Evolutionary conservation across 2,797 vertebrate genomes (phyloP), one percentile per base, ranked within the genome.

Genomic region (Periophthalmus magnuspinnatus): DNA sequence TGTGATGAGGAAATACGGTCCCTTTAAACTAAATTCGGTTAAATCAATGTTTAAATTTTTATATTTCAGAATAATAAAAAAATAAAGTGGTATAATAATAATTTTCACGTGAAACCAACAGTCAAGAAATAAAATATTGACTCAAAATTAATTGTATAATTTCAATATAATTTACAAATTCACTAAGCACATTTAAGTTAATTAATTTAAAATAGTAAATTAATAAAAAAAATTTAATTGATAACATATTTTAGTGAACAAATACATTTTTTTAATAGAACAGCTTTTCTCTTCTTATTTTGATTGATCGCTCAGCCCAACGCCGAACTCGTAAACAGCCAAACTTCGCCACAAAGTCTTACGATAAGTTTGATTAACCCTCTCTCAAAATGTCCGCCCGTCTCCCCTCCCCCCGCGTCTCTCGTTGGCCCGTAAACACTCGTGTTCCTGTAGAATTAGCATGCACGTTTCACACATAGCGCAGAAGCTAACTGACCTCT

Each of bases 401-500:
- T n/a, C 9, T 5, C 48, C 9, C 52, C 52, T 55, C 52, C 21
- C 21, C 11, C 52, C 11, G 21, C 52, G n/a, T 10, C 21, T 10
- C 52, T 13, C 11, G 5, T 5, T 21, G 50, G 50, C 21, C 50
- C 50, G n/a, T 21, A 9, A 5, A 9, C 21, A 22, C 21, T 11
- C 10, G 50, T 21, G 50, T 22, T 11, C 52, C 21, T 9, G 52
- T 22, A 2, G 10, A 1, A 55, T 5, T 50, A 5, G 83, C 89
- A 89, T 85, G 83, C 86, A 90, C 75, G 76, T 88, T 84, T 83
- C 76, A 76, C 55, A 82, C 74, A 76, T 0, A 81, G 56, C 59
- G 78, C 91, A 91, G 88, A 82, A 88, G 86, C 91, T 92, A 96
- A 99, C 98, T 98, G 97, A 99, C 98, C 98, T 99, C 98, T 95